Conservation (phyloP, 2,113 vertebrate species). For the Catagonus wagneri region DNA sequence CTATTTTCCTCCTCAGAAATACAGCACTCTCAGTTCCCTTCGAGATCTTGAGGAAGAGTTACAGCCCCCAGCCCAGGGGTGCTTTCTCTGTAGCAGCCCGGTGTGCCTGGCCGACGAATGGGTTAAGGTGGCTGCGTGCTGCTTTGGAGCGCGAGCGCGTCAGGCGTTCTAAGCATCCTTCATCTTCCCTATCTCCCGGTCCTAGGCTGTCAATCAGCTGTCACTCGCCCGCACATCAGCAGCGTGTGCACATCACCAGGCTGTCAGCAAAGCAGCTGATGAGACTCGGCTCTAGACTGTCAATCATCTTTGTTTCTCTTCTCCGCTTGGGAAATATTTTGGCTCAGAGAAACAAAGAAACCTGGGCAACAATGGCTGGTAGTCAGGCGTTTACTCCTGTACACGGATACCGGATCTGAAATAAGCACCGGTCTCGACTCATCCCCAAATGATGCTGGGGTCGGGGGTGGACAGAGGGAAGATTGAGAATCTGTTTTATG, state of each 20-base stretch:
- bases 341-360: slow-evolving; percentile 89
- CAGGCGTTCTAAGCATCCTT: slow-evolving; percentile 86
- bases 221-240: slow-evolving; percentile 88
- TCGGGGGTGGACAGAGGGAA: not conserved
- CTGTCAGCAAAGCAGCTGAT: slow-evolving; percentile 89
- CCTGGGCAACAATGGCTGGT: slow-evolving; percentile 84
- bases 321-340: slow-evolving; percentile 89
- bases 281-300: slow-evolving; percentile 85
- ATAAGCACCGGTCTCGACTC: slow-evolving; percentile 64
- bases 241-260: slow-evolving; percentile 82
- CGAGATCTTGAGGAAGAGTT: not conserved
- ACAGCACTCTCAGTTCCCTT: slow-evolving; percentile 53
- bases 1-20: slow-evolving; percentile 62
- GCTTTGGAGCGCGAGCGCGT: slow-evolving; percentile 78
- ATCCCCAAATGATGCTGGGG: slow-evolving; percentile 40
- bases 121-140: slow-evolving; percentile 81
- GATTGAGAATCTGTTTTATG: slow-evolving; percentile 44
- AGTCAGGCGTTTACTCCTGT: slow-evolving; percentile 81
- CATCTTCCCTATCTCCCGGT: slow-evolving; percentile 84
- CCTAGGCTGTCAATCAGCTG: slow-evolving; percentile 90
- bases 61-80: slow-evolving; percentile 19
- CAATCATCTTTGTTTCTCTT: slow-evolving; percentile 89
- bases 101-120: slow-evolving; percentile 59
- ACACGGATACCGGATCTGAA: slow-evolving; percentile 64
- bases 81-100: fast-evolving